Conservation (phyloP, 2,888 invertebrate genomes). For the Acronicta psi region DNA sequence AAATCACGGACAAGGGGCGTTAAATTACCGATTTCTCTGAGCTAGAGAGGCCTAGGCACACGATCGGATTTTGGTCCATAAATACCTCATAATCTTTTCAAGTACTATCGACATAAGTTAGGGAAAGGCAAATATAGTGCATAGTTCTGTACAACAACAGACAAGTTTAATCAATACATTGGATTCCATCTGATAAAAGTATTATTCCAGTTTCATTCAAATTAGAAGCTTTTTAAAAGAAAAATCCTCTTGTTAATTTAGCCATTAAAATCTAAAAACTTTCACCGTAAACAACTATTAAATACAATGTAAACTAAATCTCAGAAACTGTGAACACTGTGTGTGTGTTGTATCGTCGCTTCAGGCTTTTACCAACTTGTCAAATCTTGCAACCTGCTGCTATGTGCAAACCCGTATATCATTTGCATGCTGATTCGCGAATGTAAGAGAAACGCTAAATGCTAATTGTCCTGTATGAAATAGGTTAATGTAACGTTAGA, state of each 20-base stretch:
- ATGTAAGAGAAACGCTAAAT: slow-evolving; percentile 34
- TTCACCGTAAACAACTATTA: background rate
- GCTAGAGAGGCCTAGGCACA: slow-evolving; percentile 33
- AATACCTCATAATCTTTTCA: no score
- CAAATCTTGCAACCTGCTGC: slow-evolving; percentile 33
- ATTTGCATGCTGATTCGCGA: slow-evolving; percentile 39
- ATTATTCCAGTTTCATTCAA: no score
- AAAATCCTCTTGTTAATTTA: no score
- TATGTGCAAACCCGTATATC: slow-evolving; percentile 27
- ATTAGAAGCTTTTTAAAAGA: no score
- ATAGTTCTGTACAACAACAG: no score
- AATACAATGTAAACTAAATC: background rate
- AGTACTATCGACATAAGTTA: no score
- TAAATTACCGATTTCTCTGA: slow-evolving; percentile 51
- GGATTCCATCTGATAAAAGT: no score
- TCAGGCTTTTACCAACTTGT: slow-evolving; percentile 12
- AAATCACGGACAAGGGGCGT: slow-evolving; percentile 43
- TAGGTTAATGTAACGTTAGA: slow-evolving; percentile 40
- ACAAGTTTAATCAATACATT: no score
- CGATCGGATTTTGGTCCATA: slow-evolving; percentile 7
- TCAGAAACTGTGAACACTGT: background rate
- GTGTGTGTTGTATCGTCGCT: background rate
- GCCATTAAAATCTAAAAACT: no score
- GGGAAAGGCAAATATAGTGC: no score
- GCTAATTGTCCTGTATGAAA: slow-evolving; percentile 35